Conservation (phyloP, 2,888 invertebrate genomes). For the Meteorus cinctellus region DNA sequence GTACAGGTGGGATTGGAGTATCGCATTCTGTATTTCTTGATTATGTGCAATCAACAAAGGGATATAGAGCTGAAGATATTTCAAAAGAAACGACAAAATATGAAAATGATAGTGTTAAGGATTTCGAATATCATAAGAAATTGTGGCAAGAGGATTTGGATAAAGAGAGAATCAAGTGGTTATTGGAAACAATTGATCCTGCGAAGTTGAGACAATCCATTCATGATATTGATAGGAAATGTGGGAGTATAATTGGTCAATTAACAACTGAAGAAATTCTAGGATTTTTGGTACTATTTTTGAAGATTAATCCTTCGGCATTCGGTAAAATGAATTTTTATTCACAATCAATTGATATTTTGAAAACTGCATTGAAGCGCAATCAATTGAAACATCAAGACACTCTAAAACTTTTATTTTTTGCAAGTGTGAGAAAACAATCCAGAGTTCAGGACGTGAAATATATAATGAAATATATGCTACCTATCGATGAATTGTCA, state of each 20-base stretch:
- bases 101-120: background rate
- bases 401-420: slow-evolving; percentile 50
- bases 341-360: slow-evolving; percentile 39
- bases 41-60: background rate
- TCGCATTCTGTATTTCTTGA: background rate
- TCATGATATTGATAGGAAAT: slow-evolving; percentile 33
- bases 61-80: background rate
- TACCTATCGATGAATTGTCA: slow-evolving; percentile 44
- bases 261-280: slow-evolving; percentile 47
- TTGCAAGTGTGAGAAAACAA: slow-evolving; percentile 45
- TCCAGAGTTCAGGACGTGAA: slow-evolving; percentile 17
- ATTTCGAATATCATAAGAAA: background rate
- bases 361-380: slow-evolving; percentile 37
- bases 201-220: background rate
- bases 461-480: slow-evolving; percentile 43
- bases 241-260: slow-evolving; percentile 37
- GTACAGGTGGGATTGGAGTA: background rate
- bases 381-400: slow-evolving; percentile 31
- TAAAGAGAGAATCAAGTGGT: background rate
- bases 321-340: slow-evolving; percentile 40
- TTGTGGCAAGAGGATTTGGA: too few relatives aligned
- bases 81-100: background rate
- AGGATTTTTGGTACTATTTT: slow-evolving; percentile 41
- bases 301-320: slow-evolving; percentile 28
- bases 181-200: background rate